Evolutionary conservation across 2,113 vertebrate species (phyloP), one percentile per base, ranked within the genome.

Genomic region (Mugil cephalus): DNA sequence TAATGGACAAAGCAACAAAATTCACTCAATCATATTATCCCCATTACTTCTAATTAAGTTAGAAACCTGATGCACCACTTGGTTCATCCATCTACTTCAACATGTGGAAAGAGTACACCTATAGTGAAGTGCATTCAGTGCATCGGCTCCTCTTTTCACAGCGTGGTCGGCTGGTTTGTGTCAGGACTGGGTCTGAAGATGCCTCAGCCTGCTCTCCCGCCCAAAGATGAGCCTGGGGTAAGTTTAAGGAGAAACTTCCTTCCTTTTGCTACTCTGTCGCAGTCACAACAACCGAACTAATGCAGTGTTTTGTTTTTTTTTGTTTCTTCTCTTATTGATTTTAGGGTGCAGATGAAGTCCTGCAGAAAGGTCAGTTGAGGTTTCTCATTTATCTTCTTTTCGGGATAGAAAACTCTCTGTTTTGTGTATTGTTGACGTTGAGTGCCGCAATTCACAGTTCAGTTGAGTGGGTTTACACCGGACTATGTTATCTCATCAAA

Each of bases 181-280:
- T 93, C 94, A 10, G 94, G 94, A 10, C 80, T 99, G 60, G 96
- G 96, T 73, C 94, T 93, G 87, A 93, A 94, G 77, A 79, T 99
- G 72, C 97, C 97, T 0, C 97, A 98, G 84, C 97, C 96, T 0
- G 92, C 93, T 19, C 7, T 51, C 53, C 90, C 38, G 34, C 48
- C 63, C 45, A 95, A 93, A 82, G 82, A 85, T 0, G 62, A 89
- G 0, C 4, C 13, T 3, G 48, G 45, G 69, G 93, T 94, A 70
- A 90, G 13, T 46, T 24, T 1, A 19, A 15, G 2, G 1, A 10
- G 24, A 30, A 30, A 30, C 24, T 30, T 2, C 5, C 24, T 30
- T 30, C n/a, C n/a, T 30, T 30, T 30, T 30, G 24, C 24, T 30
- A 3, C 24, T 30, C 24, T 5, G 2, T 30, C 5, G n/a, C n/a